Evolutionary conservation across 2,888 invertebrate genomes (phyloP), one percentile per base, ranked within the genome.

Genomic region (Tetrapedia diversipes): DNA sequence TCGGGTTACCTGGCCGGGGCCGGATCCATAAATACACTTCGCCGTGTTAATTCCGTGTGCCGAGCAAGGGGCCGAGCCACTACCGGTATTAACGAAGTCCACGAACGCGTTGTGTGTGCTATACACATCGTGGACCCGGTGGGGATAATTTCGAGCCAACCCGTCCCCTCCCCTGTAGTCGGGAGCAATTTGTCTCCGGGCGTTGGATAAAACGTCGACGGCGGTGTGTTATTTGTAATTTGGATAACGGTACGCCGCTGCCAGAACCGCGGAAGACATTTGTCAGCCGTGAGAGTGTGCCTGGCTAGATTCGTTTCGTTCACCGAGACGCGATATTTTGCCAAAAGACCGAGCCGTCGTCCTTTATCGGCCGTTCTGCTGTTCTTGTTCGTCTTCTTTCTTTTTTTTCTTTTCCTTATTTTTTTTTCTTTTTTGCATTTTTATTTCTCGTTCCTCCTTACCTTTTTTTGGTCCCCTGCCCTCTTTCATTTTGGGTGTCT

Each of bases 71-170:
- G 75, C 85, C 81, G 81, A 83, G 84, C 83, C 86, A 90, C 90
- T 90, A 90, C 90, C 87, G 90, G 90, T 90, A 90, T 90, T 90
- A 89, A 89, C 89, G 78, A 73, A 84, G 84, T 84, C 85, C 81
- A 85, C 72, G 84, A n/a, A 85, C 83, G 82, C 84, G 77, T 82
- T 78, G 83, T 85, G n/a, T n/a, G n/a, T n/a, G n/a, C n/a, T n/a
- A n/a, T n/a, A n/a, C 78, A 85, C 83, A 80, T 80, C 83, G 63
- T 66, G 78, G 60, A 32, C 43, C 29, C 49, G 79, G 79, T 57
- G 79, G 79, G 78, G 84, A 84, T 84, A 84, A 84, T 86, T 86
- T 86, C 79, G 80, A 79, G 79, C 72, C 68, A 67, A 73, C 66
- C 74, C 81, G 72, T 81, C 74, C 81, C 79, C n/a, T n/a, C n/a